Percentiles rank a stretch among this genome's conserved stretches.
Conservation (phyloP, 2,113 vertebrate species). For the Cheilinus undulatus region DNA sequence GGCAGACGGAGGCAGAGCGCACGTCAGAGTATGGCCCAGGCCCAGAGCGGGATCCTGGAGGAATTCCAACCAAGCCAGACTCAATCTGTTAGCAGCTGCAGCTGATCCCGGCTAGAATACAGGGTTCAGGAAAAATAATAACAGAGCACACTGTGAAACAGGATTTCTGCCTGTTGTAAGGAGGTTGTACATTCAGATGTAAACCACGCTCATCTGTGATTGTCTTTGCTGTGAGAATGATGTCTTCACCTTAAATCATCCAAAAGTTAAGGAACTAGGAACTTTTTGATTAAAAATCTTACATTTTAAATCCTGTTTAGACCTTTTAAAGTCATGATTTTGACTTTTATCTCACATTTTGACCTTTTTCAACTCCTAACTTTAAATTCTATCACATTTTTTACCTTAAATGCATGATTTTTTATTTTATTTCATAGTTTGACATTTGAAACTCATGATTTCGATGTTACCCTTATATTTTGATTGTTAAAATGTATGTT, state of each 20-base stretch:
- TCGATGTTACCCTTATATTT: too few relatives aligned
- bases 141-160: background rate
- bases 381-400: too few relatives aligned
- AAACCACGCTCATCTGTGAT: background rate
- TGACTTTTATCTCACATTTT: too few relatives aligned
- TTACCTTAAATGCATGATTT: too few relatives aligned
- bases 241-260: background rate
- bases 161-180: background rate
- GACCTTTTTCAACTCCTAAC: too few relatives aligned
- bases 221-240: background rate
- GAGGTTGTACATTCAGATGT: background rate
- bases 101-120: conserved; percentile 22
- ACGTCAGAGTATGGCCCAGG: conserved; percentile 13
- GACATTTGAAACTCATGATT: too few relatives aligned
- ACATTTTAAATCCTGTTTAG: too few relatives aligned
- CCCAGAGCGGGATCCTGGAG: conserved; percentile 22
- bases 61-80: conserved; percentile 32
- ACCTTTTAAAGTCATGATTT: too few relatives aligned
- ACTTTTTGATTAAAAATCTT: too few relatives aligned
- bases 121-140: background rate
- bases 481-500: too few relatives aligned
- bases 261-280: too few relatives aligned
- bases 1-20: conserved; percentile 23
- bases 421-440: too few relatives aligned
- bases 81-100: conserved; percentile 27